phyloP scores from a whole-genome alignment of 2,888 invertebrate species.

The Hyalella azteca region DNA sequence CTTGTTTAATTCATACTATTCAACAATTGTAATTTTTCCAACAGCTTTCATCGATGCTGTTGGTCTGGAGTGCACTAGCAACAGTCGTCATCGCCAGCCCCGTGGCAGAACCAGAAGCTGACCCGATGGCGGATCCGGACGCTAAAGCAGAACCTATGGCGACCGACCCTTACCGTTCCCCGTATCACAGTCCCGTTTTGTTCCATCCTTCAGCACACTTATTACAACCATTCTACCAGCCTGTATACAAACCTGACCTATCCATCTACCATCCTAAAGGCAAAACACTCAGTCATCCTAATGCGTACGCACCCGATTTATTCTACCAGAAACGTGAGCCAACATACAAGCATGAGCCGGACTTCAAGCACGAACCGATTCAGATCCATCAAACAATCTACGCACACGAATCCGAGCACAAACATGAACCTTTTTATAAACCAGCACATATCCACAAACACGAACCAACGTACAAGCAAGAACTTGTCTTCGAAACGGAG shows the following conservation, averaged over 20 bases:
- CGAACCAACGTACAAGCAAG: constrained; percentile 7
- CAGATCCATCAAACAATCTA: background rate
- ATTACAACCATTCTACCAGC: constrained; percentile 1
- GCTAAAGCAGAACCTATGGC: background rate
- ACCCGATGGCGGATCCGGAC: background rate
- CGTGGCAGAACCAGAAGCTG: background rate
- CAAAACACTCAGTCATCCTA: background rate
- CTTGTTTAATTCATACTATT: too few species aligned
- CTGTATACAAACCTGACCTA: background rate
- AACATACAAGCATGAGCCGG: background rate
- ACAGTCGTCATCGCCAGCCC: background rate
- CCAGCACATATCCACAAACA: constrained; percentile 3
- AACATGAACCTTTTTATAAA: constrained; percentile 37
- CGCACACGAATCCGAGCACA: constrained; percentile 5
- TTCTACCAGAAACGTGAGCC: background rate
- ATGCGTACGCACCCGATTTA: background rate
- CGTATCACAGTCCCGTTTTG: constrained; percentile 22
- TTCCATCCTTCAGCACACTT: constrained; percentile 28
- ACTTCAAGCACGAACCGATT: background rate
- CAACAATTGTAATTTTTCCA: background rate
- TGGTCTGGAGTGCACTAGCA: background rate
- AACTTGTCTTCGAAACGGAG: background rate
- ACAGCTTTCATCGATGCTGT: background rate
- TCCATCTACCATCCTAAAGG: background rate
- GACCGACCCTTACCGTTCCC: background rate